Evolutionary conservation across 2,113 vertebrate species (phyloP), one percentile per base, ranked within the genome.

Genomic region (Equus quagga): DNA sequence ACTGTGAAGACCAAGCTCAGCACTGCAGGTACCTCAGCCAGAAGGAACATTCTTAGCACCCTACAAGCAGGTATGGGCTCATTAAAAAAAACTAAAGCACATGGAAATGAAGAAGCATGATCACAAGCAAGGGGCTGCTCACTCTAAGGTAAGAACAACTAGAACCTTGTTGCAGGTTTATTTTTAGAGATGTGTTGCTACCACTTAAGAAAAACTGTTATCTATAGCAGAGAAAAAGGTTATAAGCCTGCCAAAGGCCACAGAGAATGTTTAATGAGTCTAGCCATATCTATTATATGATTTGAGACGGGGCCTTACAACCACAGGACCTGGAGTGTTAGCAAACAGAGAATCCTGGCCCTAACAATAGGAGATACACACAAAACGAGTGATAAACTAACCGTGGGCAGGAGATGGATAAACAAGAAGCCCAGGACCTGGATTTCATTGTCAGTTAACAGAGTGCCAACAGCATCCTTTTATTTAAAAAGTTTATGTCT

Each of bases 11-110:
- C 54, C 64, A 64, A 62, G 76, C 78, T 72, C 86, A 78, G 0
- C 0, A 3, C 89, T 85, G 73, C 54, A 46, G 44, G 79, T 23
- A 31, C 10, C 41, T 49, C 41, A 51, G 69, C 41, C 69, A 51
- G 65, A 65, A 96, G 49, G 36, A 80, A 44, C 0, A 0, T 33
- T 56, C 67, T 49, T 33, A 33, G n/a, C 6, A n/a, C 15, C 93
- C 62, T 90, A 26, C 7, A 0, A 80, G 82, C 96, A 98, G 97
- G 96, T 97, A 87, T 91, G 96, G 96, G 51, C 96, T 76, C 15
- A 80, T 0, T 0, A 86, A 89, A 89, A 94, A 96, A 95, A 95
- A 91, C 94, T 75, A 62, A 94, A 92, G 92, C 36, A 90, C 31
- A 2, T 13, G 41, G 86, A 80, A 94, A 97, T 87, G 31, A 44